Evolutionary conservation across 2,888 invertebrate species (phyloP).

Genomic region (Hydriomena furcata): DNA sequence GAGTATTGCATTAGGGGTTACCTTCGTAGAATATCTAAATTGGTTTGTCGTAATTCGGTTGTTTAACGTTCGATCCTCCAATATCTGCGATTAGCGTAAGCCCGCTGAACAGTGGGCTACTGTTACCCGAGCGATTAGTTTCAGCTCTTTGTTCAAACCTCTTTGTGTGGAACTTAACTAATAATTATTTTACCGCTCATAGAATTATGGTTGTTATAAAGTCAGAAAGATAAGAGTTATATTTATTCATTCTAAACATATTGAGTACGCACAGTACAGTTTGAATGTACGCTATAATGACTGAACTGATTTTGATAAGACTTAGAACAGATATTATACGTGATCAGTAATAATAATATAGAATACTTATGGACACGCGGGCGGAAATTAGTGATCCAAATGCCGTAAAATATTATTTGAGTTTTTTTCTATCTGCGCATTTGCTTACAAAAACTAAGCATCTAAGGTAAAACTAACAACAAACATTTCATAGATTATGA

Average conservation of each 20-base stretch:
- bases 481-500: background rate
- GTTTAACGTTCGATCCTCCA: slow-evolving; percentile 37
- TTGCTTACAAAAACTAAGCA: too few species aligned
- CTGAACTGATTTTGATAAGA: too few species aligned
- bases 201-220: background rate
- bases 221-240: background rate
- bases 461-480: too few species aligned
- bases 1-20: background rate
- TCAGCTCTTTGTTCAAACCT: slow-evolving; percentile 35
- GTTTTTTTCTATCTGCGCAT: too few species aligned
- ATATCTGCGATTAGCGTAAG: slow-evolving; percentile 44
- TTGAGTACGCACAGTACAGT: too few species aligned
- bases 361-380: too few species aligned
- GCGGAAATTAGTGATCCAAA: too few species aligned
- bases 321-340: too few species aligned
- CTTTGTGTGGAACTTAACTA: slow-evolving; percentile 3
- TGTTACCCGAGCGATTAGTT: slow-evolving; percentile 30
- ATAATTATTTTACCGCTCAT: slow-evolving; percentile 28
- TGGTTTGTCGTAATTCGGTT: slow-evolving; percentile 31
- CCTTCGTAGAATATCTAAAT: slow-evolving; percentile 14
- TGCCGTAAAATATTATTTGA: too few species aligned
- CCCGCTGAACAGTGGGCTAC: slow-evolving; percentile 38
- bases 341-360: too few species aligned
- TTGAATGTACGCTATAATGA: too few species aligned
- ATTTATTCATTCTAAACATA: too few species aligned